phyloP scores from a whole-genome alignment of 2,113 vertebrate species.

The Plectropomus leopardus region DNA sequence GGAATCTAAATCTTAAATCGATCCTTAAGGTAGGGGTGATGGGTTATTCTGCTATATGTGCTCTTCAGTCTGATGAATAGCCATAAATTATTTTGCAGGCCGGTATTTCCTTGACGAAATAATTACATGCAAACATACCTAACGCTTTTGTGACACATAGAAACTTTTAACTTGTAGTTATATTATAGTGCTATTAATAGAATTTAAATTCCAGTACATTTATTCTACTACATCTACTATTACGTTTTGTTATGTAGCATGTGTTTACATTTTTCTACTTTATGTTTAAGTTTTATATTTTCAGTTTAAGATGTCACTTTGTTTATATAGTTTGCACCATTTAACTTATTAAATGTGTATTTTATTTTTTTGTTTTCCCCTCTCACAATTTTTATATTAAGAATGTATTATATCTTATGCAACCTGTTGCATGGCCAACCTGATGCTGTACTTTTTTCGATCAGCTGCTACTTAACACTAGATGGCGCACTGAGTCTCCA shows the following conservation, averaged over 20 bases:
- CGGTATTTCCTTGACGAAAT: not conserved
- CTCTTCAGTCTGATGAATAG: not conserved
- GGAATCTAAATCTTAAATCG: slow-evolving; percentile 67
- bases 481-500: slow-evolving; percentile 60
- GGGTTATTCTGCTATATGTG: not conserved
- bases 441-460: not conserved
- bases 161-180: not conserved
- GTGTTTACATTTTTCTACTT: no score
- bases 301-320: no score
- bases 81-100: not conserved
- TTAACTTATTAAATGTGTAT: not conserved
- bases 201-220: not conserved
- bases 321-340: not conserved
- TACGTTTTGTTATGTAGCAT: no score
- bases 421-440: slow-evolving; percentile 52
- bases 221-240: no score
- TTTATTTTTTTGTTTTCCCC: not conserved
- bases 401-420: not conserved
- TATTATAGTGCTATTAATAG: not conserved
- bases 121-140: no score
- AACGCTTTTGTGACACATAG: not conserved
- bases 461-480: slow-evolving; percentile 41
- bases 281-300: no score
- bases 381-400: not conserved
- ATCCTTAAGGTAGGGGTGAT: slow-evolving; percentile 72